These are phyloP conservation scores for Gnathonemus longibarbis DNA, from an alignment of 2,113 vertebrate species.

Conservation along the genomic window DNA sequence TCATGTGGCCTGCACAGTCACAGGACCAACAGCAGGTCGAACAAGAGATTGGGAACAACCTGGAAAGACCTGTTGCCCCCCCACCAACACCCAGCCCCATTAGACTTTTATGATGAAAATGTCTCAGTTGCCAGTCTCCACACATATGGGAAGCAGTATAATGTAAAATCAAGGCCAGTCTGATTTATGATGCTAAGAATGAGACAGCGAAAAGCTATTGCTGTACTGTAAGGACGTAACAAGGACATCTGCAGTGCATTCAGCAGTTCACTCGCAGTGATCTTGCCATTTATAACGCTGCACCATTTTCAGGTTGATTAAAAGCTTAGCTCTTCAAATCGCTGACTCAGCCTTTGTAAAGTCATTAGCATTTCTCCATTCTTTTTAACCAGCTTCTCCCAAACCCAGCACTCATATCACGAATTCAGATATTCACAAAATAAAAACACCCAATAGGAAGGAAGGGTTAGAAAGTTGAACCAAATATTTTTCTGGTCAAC, in stretches of 20 bases:
- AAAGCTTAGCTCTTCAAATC: not conserved
- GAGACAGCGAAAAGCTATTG: not conserved
- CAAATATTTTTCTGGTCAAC: not conserved
- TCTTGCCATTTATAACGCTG: not conserved
- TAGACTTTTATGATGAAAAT: not conserved
- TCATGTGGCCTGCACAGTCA: not conserved
- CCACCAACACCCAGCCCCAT: not conserved
- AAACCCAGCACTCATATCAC: not conserved
- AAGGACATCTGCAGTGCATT: not conserved
- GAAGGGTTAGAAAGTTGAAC: not conserved
- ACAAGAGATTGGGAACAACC: not conserved
- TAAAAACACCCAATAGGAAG: not conserved
- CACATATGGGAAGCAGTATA: not conserved
- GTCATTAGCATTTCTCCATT: not conserved
- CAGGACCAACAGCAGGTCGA: not conserved
- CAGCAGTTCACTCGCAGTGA: not conserved
- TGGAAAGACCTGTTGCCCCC: not conserved
- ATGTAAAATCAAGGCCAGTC: not conserved
- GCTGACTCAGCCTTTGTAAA: not conserved
- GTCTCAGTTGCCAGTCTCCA: not conserved
- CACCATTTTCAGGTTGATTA: not conserved
- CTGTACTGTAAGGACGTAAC: not conserved
- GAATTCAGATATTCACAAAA: not conserved
- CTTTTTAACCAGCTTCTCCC: not conserved
- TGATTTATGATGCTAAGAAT: not conserved